Evolutionary conservation across 1,140 invertebrate genomes (phyloP), one percentile per base, ranked within the genome.

Genomic region (Zeugodacus cucurbitae): DNA sequence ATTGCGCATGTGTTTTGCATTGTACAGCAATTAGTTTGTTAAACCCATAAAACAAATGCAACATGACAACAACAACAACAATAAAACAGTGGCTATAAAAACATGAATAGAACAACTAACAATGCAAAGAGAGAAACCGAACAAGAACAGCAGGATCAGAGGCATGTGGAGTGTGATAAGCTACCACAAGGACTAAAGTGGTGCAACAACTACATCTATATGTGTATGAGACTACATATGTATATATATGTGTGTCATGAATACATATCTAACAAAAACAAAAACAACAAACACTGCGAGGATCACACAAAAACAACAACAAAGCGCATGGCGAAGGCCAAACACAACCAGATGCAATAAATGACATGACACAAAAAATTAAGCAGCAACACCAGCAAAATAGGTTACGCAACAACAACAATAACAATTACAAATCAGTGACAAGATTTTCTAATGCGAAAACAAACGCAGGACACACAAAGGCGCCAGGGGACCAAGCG

Each of bases 341-440:
- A 82, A 82, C 74, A 22, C 32, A 17, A 62, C 10, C 86, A 87
- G 86, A 58, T 59, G 59, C 86, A 87, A 37, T 29, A 87, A 87
- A 87, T 82, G 74, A 82, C 20, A 82, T 64, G 59, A 87, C 26
- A 87, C 86, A 59, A 87, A 87, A 87, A 82, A 82, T 48, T 82
- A 82, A 87, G 26, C 86, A 62, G n/a, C 59, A 87, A 85, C 29
- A 57, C 29, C 22, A 87, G 32, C 54, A 87, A 87, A 87, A 82
- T 14, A 87, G 58, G 54, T 59, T 59, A 58, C 32, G 37, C 26
- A 14, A 62, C 86, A 87, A 62, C 86, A 87, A 87, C 86, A 87
- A 87, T 44, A 87, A 59, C 48, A 87, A 59, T 54, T 57, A 58
- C 86, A 87, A 64, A 87, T 64, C 32, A 59, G 59, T 11, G 86